Percentiles rank a stretch among this genome's conserved stretches.
Conservation (phyloP, 1,140 invertebrate species). For the Ceratina japonica region DNA sequence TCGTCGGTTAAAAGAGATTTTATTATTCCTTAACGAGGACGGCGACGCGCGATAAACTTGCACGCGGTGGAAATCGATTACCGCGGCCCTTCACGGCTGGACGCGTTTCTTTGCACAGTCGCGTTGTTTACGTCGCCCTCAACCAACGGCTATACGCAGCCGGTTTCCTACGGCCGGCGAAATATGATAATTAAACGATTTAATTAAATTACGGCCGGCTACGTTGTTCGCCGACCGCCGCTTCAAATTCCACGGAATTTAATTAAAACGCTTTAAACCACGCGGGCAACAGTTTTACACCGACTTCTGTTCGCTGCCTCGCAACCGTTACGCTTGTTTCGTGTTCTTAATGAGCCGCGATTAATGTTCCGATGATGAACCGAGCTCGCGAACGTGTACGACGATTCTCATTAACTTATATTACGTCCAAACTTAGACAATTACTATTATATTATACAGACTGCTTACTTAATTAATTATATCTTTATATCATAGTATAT, state of each 20-base stretch:
- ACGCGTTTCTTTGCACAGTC: not conserved
- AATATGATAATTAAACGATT: constrained; percentile 25
- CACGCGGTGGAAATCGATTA: constrained; percentile 1
- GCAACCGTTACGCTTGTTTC: not conserved
- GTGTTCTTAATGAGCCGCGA: too few species aligned
- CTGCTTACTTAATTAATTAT: too few species aligned
- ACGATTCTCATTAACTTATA: too few species aligned
- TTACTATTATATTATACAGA: too few species aligned
- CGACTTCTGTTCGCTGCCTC: not conserved
- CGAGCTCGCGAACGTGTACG: too few species aligned
- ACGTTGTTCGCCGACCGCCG: not conserved
- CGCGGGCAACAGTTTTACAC: not conserved
- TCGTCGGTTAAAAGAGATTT: not conserved
- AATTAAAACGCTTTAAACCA: constrained; percentile 15
- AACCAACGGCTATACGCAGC: not conserved
- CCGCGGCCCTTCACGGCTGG: not conserved
- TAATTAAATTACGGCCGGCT: constrained; percentile 20
- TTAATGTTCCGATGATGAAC: too few species aligned
- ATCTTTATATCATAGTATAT: too few species aligned
- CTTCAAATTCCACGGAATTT: constrained; percentile 11
- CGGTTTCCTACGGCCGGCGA: too few species aligned
- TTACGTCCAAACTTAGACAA: too few species aligned
- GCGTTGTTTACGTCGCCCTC: too few species aligned
- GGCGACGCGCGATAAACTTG: constrained; percentile 3
- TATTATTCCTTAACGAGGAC: not conserved